Percentiles rank a stretch among this genome's conserved stretches.
These are phyloP conservation scores for Plumapathes pennacea DNA, from an alignment of 92 coral and sea anemone species.

Conservation along the genomic window DNA sequence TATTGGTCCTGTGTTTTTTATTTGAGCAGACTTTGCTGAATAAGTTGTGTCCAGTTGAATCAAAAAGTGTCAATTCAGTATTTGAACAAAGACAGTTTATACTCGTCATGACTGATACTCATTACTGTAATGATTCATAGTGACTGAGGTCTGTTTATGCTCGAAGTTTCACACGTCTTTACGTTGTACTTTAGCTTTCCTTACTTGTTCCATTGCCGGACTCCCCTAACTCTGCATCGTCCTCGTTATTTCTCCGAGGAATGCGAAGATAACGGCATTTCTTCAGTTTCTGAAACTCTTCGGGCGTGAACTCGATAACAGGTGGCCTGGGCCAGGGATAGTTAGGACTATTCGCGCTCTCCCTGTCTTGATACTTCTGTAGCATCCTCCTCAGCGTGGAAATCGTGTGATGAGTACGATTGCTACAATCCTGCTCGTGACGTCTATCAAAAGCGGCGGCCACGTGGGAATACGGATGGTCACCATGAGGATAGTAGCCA, in stretches of 20 bases:
- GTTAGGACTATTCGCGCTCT: constrained; percentile 43
- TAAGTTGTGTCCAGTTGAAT: too few relatives aligned
- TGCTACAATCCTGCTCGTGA: constrained; percentile 48
- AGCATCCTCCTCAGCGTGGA: constrained; percentile 59
- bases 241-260: constrained; percentile 11
- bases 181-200: too few relatives aligned
- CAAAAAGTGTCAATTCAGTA: too few relatives aligned
- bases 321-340: constrained; percentile 88
- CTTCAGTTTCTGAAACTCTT: constrained; percentile 69
- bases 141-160: too few relatives aligned
- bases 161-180: too few relatives aligned
- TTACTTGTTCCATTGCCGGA: too few relatives aligned
- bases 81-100: too few relatives aligned
- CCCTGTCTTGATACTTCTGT: constrained; percentile 69
- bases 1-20: too few relatives aligned
- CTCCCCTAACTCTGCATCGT: too few relatives aligned
- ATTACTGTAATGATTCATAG: too few relatives aligned
- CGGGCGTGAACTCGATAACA: constrained; percentile 40
- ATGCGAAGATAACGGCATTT: constrained; percentile 58
- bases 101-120: too few relatives aligned
- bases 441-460: constrained; percentile 55
- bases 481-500: constrained; percentile 49
- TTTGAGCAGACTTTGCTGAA: too few relatives aligned
- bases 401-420: constrained; percentile 48
- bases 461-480: constrained; percentile 37